Base-by-base conservation (phyloP, 1,140 invertebrate genomes). In the Episyrphus balteatus region DNA sequence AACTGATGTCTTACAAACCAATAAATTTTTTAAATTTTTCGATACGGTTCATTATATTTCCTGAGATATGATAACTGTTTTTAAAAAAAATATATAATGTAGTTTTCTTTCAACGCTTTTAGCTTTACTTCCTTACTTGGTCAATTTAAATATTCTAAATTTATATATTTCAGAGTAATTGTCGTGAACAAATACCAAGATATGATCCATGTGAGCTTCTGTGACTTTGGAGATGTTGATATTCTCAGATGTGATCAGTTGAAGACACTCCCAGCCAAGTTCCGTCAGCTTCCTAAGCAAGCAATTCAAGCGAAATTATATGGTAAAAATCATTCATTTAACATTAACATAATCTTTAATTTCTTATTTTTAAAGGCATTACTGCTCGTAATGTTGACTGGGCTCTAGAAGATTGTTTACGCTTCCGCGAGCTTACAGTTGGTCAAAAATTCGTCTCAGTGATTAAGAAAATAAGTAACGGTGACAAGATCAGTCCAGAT, bases 281-380 rank as follows among this genome's bases (percentile, higher is more conserved):
- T 65, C 34, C 49, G 57, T 2, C 54, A 56, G 46, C 50, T 68
- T 39, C 65, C 62, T 12, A 68, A 61, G 48, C 59, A 66, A 55
- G 56, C 61, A 3, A 36, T 68, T 19, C 54, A 57, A 37, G 62
- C 65, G 3, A 58, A 59, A 48, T 41, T 68, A 8, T 53, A 64
- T 58, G 64, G 65, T 66, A 18, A 52, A 44, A 47, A 36, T 15
- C 36, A 18, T 21, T 15, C 26, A 33, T 18, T 36, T 33, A 31
- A 21, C n/a, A 12, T 42, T 37, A 43, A 41, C 1, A 31, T 32
- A 21, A 26, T 34, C 15, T 26, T 32, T 26, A 14, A 34, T 42
- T 38, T 38, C 38, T 46, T 19, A 44, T 12, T n/a, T 39, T 36
- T 44, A n/a, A 18, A 68, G 65, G 64, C 34, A 58, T 68, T 38